phyloP scores from a whole-genome alignment of 2,113 vertebrate genomes.

The Leucopsar rothschildi region DNA sequence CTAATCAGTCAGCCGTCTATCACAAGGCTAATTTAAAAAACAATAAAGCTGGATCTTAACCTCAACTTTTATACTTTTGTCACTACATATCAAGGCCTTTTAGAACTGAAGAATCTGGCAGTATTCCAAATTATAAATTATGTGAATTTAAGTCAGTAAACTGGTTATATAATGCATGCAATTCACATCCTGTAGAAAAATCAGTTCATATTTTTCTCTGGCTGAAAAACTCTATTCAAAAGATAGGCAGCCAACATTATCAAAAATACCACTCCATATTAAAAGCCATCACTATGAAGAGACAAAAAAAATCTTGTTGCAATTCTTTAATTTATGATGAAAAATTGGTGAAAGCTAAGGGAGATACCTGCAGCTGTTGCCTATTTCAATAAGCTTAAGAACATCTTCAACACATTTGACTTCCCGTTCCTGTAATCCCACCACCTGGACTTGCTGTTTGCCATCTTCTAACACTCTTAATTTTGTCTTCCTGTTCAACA shows the following conservation, averaged over 20 bases:
- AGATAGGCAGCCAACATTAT: background rate
- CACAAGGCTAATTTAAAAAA: background rate
- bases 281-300: background rate
- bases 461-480: slow-evolving; percentile 92
- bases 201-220: background rate
- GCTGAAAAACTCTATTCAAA: background rate
- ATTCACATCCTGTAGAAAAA: background rate
- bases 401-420: slow-evolving; percentile 95
- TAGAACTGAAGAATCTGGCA: background rate
- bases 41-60: background rate
- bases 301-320: background rate
- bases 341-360: background rate
- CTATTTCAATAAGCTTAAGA: slow-evolving; percentile 91
- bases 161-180: background rate
- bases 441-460: slow-evolving; percentile 96
- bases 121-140: background rate
- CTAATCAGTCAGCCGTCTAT: background rate
- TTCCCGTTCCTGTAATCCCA: slow-evolving; percentile 91
- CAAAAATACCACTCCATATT: background rate
- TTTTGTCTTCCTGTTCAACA: slow-evolving; percentile 89
- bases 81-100: background rate
- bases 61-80: background rate
- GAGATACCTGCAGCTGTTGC: slow-evolving; percentile 93
- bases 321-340: background rate
- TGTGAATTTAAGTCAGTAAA: background rate